phyloP scores from a whole-genome alignment of 2,888 invertebrate genomes.

The Agrotis exclamationis region DNA sequence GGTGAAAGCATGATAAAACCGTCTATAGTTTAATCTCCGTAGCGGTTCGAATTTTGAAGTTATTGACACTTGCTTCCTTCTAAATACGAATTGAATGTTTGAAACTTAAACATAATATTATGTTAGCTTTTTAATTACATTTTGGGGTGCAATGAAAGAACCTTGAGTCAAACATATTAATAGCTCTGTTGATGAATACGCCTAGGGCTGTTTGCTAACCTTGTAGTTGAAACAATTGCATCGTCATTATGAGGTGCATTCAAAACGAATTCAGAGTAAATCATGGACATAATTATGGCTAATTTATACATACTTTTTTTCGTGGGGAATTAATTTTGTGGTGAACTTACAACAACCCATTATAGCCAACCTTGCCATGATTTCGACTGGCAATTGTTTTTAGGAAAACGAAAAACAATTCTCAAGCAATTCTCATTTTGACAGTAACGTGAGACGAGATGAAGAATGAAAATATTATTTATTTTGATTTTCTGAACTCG shows the following conservation, averaged over 20 bases:
- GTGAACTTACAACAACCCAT: too few relatives aligned
- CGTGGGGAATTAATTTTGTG: too few relatives aligned
- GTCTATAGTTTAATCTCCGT: constrained; percentile 39
- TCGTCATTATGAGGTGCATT: not conserved
- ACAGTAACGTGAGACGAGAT: not conserved
- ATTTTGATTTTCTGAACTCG: not conserved
- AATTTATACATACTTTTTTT: too few relatives aligned
- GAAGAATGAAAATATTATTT: not conserved
- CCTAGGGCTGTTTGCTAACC: not conserved
- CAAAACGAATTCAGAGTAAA: too few relatives aligned
- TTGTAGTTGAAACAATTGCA: not conserved
- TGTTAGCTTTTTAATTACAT: not conserved
- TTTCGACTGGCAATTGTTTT: not conserved
- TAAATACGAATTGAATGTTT: constrained; percentile 11
- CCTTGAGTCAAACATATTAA: not conserved
- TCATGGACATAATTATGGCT: not conserved
- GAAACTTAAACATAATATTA: too few relatives aligned
- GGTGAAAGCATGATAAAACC: constrained; percentile 78
- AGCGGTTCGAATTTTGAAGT: constrained; percentile 15
- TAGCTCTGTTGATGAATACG: not conserved
- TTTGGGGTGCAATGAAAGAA: not conserved
- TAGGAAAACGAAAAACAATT: not conserved
- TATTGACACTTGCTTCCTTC: constrained; percentile 11
- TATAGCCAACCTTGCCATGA: not conserved
- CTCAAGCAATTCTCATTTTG: not conserved